phyloP scores from a whole-genome alignment of 2,888 invertebrate genomes.

The Eustalomyia histrio region DNA sequence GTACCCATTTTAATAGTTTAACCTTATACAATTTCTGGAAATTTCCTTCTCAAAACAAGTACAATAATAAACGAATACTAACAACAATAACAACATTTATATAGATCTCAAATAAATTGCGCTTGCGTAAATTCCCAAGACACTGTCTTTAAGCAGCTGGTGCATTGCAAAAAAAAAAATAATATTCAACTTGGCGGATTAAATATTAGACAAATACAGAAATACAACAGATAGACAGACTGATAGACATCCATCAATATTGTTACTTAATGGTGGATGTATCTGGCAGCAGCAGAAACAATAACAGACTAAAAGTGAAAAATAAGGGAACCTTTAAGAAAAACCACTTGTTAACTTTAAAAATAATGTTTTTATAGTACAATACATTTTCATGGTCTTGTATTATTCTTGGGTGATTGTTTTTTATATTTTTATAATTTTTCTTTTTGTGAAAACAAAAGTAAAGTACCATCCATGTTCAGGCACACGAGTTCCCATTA shows the following conservation, averaged over 20 bases:
- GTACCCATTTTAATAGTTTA: not conserved
- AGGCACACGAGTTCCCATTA: constrained; percentile 52
- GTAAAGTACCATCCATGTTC: constrained; percentile 15
- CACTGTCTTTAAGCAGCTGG: constrained; percentile 46
- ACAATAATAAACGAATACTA: constrained; percentile 35
- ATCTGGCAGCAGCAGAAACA: constrained; percentile 67
- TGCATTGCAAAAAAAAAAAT: constrained; percentile 37
- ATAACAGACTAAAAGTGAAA: constrained; percentile 69
- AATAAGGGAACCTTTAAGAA: constrained; percentile 67
- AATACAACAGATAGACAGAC: constrained; percentile 17
- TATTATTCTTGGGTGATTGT: constrained; percentile 25
- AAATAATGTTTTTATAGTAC: constrained; percentile 11
- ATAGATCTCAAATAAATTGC: constrained; percentile 50
- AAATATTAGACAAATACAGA: constrained; percentile 59
- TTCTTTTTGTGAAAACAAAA: constrained; percentile 11
- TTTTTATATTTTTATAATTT: not conserved
- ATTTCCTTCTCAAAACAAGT: constrained; percentile 10
- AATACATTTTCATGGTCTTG: not conserved
- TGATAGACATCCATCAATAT: constrained; percentile 52
- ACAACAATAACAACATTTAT: constrained; percentile 13
- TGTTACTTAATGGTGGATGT: not conserved
- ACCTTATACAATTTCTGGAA: constrained; percentile 50
- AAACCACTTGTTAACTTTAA: constrained; percentile 66
- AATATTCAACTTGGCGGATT: constrained; percentile 52
- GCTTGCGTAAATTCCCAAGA: constrained; percentile 64